Evolutionary conservation across 2,888 invertebrate genomes (phyloP).

Genomic region (Pristionchus entomophagus): DNA sequence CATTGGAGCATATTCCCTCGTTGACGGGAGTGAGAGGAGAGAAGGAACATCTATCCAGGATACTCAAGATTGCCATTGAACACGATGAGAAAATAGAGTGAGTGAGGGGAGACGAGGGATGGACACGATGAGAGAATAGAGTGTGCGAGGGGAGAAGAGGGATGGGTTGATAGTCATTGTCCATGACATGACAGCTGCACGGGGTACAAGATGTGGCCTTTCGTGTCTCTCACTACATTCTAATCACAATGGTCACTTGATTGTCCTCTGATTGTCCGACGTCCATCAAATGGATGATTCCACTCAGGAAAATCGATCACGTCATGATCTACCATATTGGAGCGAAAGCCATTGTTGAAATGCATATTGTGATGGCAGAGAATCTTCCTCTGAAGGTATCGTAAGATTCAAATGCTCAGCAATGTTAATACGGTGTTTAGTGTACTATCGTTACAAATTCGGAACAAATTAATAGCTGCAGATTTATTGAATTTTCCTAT

Average conservation of each 20-base stretch:
- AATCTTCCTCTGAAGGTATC: conserved; percentile 76
- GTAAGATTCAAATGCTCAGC: not conserved
- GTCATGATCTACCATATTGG: conserved; percentile 79
- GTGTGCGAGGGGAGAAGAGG: not conserved
- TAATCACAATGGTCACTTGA: not conserved
- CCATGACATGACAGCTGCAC: not conserved
- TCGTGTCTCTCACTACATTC: not conserved
- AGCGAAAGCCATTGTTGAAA: conserved; percentile 75
- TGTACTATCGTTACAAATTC: too few relatives aligned
- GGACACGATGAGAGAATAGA: not conserved
- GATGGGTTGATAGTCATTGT: not conserved
- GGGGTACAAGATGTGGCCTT: not conserved
- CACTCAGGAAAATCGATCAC: conserved; percentile 76
- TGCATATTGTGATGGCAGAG: conserved; percentile 77
- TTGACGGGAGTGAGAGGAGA: conserved; percentile 72
- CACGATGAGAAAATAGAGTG: conserved; percentile 73
- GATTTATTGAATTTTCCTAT: too few relatives aligned
- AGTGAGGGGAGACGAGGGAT: not conserved
- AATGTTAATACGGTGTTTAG: too few relatives aligned
- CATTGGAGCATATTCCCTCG: conserved; percentile 69
- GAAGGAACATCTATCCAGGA: conserved; percentile 67
- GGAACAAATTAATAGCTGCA: too few relatives aligned
- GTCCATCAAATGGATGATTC: not conserved
- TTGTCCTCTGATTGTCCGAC: too few relatives aligned
- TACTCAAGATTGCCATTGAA: conserved; percentile 71